These are phyloP conservation scores for Acutogordius australiensis DNA, from an alignment of 2,888 invertebrate species.

Conservation along the genomic window DNA sequence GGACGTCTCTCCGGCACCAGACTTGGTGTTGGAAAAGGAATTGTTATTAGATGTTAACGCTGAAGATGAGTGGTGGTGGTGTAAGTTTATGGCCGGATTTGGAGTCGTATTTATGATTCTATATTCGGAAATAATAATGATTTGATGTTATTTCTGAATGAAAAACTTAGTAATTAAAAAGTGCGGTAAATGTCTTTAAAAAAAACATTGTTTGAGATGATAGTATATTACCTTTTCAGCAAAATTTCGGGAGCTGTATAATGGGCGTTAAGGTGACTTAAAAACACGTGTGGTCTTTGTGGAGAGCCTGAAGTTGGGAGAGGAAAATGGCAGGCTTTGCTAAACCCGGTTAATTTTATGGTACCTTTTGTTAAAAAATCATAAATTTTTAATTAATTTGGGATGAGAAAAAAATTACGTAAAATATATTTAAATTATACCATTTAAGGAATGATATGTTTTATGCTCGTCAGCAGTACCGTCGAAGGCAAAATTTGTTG, in stretches of 20 bases:
- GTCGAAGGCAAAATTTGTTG: no score
- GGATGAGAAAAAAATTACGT: neutral
- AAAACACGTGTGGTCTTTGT: neutral
- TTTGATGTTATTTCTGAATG: no score
- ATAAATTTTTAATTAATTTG: neutral
- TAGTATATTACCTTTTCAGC: neutral
- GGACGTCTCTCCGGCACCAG: no score
- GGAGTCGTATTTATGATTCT: neutral
- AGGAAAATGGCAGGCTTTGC: neutral
- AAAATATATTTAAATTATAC: neutral
- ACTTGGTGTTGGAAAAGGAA: no score
- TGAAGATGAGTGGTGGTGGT: no score
- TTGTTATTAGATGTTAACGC: no score
- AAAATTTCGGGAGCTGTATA: slow-evolving; percentile 9
- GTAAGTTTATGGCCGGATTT: neutral
- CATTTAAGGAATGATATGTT: no score
- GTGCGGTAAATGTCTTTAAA: no score
- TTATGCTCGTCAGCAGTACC: no score
- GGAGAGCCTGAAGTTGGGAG: neutral
- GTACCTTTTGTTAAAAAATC: neutral
- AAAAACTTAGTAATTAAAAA: no score
- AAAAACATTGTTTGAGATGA: no score
- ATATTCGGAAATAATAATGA: neutral
- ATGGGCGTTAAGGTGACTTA: neutral
- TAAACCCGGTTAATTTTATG: neutral